Base-by-base conservation (phyloP, 53 echinoderm and acorn worm species). In the Holothuria leucospilota region DNA sequence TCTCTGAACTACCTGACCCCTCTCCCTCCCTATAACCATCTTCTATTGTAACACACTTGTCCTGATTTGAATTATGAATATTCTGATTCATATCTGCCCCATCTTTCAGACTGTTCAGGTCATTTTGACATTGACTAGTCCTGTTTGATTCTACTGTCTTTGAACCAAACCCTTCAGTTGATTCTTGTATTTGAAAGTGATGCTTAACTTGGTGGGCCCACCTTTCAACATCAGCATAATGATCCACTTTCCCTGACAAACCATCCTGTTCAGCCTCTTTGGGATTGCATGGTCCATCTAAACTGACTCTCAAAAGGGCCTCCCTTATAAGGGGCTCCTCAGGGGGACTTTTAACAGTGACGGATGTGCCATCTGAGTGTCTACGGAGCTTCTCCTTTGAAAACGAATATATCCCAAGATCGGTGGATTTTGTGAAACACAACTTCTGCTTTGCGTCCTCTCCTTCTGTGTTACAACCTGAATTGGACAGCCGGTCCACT, bases 251-350 rank as follows among this genome's bases (percentile, higher is more conserved):
- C 14, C 63, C 51, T 6, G 84, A 42, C 24, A 67, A 41, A 14
- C 13, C 68, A 10, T 20, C 49, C 28, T 46, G 38, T 9, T 10
- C 27, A 11, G 84, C 60, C 34, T 11, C n/a, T 29, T 59, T 23
- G 41, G 11, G 34, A 29, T 13, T 21, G 3, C 51, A 7, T 23
- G 84, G 67, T 39, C 53, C 68, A 21, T 64, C 68, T 8, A 64
- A 23, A 23, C 25, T 83, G 65, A 83, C 66, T 40, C 66, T 41
- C 49, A 83, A 20, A 14, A 83, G 68, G 65, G 84, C 84, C 51
- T 83, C 84, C 53, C 84, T 41, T n/a, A 83, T 67, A 15, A 83
- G 29, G 18, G 84, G 84, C 67, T 83, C 84, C 51, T 83, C 84
- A 39, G 65, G 65, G 1, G 84, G 65, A 16, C 68, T 83, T 26